These are phyloP conservation scores for Pteropus alecto DNA, from an alignment of 2,113 vertebrate species.

Conservation along the genomic window DNA sequence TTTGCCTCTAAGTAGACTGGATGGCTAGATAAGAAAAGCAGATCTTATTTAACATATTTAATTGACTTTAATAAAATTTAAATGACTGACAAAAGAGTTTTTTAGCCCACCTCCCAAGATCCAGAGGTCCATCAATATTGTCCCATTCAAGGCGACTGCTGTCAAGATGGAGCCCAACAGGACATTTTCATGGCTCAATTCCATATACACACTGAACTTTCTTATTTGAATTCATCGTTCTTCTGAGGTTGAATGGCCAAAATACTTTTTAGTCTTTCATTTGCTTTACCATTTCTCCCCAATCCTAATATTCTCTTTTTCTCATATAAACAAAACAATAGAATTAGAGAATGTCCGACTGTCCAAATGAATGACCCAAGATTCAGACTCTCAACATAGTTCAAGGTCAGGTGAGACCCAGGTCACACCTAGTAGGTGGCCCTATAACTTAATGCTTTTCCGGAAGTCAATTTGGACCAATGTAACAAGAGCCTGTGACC, in stretches of 20 bases:
- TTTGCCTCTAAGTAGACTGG: not conserved
- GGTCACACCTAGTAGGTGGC: not conserved
- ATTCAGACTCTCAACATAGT: not conserved
- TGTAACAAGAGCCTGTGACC: not conserved
- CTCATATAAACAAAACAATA: not conserved
- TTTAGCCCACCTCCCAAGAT: not conserved
- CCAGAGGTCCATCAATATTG: not conserved
- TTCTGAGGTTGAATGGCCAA: not conserved
- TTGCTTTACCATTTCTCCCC: not conserved
- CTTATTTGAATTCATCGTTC: not conserved
- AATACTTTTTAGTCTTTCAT: not conserved
- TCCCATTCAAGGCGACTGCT: not conserved
- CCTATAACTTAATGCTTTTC: not conserved
- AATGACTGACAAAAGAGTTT: not conserved
- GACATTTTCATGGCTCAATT: not conserved
- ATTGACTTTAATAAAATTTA: not conserved
- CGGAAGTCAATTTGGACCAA: not conserved
- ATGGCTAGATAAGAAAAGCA: not conserved
- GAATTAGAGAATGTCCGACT: not conserved
- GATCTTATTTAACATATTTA: constrained; percentile 29
- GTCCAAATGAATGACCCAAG: not conserved
- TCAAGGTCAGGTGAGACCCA: not conserved
- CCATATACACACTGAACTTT: not conserved
- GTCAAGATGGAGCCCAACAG: not conserved
- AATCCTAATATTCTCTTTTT: not conserved